phyloP scores from a whole-genome alignment of 2,797 vertebrate genomes.

The Lepilemur ruficaudatus region DNA sequence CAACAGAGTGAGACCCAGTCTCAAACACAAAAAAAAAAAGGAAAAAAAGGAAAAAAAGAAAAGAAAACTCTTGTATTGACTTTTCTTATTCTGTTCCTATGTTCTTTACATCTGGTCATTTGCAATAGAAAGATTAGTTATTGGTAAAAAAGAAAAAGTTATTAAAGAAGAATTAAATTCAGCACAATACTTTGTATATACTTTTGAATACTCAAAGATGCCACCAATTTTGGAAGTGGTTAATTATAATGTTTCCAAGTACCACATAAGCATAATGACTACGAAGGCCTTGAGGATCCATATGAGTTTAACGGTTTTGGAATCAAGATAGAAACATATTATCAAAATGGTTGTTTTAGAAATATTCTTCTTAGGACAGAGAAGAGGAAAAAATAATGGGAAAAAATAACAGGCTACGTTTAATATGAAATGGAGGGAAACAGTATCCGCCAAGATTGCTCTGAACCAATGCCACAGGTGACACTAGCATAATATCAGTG shows the following conservation, averaged over 20 bases:
- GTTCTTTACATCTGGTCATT: background rate
- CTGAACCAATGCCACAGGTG: background rate
- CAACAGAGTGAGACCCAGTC: background rate
- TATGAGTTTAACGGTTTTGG: background rate
- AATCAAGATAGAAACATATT: background rate
- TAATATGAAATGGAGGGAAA: background rate
- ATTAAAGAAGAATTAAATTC: background rate
- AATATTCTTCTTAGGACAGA: background rate
- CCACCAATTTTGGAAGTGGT: background rate
- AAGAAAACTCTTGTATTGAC: background rate
- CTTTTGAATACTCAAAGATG: background rate
- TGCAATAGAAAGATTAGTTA: background rate
- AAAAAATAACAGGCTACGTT: background rate
- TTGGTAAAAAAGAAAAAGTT: background rate
- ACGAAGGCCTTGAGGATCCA: background rate
- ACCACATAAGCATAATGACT: background rate
- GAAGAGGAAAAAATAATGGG: background rate
- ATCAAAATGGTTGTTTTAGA: background rate
- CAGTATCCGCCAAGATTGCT: background rate
- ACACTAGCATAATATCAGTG: fast-evolving
- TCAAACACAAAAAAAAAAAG: background rate
- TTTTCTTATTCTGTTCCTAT: background rate
- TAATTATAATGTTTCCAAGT: background rate
- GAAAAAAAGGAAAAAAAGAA: background rate
- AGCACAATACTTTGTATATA: background rate